phyloP scores from a whole-genome alignment of 2,797 vertebrate species.

The Serranus cabrilla region DNA sequence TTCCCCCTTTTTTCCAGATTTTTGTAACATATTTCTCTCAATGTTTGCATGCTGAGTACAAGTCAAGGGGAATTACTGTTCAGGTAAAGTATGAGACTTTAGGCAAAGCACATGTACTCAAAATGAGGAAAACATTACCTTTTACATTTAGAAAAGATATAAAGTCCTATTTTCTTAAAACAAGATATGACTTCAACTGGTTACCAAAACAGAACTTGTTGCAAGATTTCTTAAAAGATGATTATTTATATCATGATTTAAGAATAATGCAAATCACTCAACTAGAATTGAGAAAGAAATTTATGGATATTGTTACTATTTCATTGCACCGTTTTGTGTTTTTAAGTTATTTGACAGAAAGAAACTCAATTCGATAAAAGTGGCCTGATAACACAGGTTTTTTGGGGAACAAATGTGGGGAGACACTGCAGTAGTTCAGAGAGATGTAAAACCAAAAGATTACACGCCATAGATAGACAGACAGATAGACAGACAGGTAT shows the following conservation, averaged over 20 bases:
- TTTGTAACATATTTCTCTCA: slow-evolving; percentile 85
- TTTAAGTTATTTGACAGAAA: background rate
- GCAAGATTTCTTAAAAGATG: background rate
- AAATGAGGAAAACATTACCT: background rate
- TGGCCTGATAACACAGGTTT: no score
- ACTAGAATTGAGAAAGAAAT: no score
- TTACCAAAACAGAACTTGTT: background rate
- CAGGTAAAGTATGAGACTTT: slow-evolving; percentile 78
- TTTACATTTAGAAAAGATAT: background rate
- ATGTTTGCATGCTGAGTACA: slow-evolving; percentile 84
- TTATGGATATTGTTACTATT: no score
- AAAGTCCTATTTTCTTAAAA: background rate
- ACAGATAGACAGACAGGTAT: no score
- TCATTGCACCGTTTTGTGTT: background rate
- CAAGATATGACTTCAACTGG: background rate
- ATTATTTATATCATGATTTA: no score
- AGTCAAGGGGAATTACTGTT: slow-evolving; percentile 79
- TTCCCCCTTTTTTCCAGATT: slow-evolving; percentile 66
- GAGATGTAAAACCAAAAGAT: no score
- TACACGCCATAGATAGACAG: no score
- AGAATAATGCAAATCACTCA: no score
- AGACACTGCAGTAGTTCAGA: background rate
- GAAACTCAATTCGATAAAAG: no score
- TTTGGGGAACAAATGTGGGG: background rate
- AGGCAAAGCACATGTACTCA: background rate